Conservation (phyloP, 1,140 invertebrate species). For the Musca domestica region DNA sequence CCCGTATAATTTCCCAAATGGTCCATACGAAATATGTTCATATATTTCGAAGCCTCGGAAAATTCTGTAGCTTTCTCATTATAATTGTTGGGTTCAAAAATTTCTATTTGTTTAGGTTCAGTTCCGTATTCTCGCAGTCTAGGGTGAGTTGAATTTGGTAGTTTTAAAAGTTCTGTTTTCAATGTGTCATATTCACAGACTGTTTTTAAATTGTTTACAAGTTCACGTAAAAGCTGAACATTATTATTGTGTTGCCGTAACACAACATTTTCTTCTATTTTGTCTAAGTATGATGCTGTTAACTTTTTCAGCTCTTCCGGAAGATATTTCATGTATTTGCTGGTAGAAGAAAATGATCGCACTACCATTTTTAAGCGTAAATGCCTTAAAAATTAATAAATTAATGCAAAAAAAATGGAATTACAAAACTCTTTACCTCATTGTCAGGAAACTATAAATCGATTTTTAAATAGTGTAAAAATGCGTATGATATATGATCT, state of each 20-base stretch:
- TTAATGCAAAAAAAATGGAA: too few species aligned
- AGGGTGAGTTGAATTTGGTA: conserved; percentile 78
- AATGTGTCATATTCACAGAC: conserved; percentile 40
- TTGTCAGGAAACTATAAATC: too few species aligned
- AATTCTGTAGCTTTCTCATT: conserved; percentile 60
- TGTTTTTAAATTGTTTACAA: conserved; percentile 27
- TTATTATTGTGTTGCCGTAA: conserved; percentile 43
- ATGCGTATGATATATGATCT: too few species aligned
- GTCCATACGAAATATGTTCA: conserved; percentile 67
- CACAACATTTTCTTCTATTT: conserved; percentile 36
- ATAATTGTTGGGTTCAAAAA: conserved; percentile 58
- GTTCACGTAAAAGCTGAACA: conserved; percentile 34
- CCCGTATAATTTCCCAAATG: conserved; percentile 75
- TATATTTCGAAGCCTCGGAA: conserved; percentile 60
- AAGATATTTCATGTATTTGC: too few species aligned
- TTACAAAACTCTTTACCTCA: too few species aligned
- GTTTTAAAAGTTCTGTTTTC: conserved; percentile 60
- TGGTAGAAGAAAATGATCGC: too few species aligned
- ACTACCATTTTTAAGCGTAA: too few species aligned
- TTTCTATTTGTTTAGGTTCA: conserved; percentile 61
- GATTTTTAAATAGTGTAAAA: too few species aligned
- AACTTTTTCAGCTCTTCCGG: not conserved
- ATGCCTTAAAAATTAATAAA: too few species aligned
- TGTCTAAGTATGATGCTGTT: conserved; percentile 24
- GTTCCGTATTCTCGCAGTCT: conserved; percentile 59